phyloP scores from a whole-genome alignment of 2,113 vertebrate genomes.

The Pithys albifrons region DNA sequence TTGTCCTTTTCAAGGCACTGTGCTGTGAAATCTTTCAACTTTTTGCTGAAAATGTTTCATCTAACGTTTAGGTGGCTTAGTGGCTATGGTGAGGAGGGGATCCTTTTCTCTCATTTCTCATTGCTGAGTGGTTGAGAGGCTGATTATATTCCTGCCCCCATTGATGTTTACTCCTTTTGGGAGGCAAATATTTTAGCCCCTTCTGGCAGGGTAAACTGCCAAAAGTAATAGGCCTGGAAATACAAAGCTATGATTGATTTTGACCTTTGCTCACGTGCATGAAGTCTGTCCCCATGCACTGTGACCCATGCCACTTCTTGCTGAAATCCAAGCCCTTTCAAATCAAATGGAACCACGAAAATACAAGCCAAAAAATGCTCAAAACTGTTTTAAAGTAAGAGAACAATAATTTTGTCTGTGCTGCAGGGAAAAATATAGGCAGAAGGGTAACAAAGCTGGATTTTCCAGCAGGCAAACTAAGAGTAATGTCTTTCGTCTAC shows the following conservation, averaged over 20 bases:
- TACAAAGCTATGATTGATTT: conserved; percentile 62
- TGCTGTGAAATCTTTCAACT: conserved; percentile 25
- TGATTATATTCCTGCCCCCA: background rate
- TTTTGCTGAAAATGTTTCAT: background rate
- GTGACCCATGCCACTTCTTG: conserved; percentile 38
- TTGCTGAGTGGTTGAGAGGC: background rate
- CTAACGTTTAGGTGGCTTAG: background rate
- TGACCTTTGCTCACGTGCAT: conserved; percentile 58
- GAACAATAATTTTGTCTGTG: background rate
- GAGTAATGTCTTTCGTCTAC: background rate
- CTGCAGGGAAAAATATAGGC: background rate
- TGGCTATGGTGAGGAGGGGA: background rate
- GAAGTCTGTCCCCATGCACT: conserved; percentile 50
- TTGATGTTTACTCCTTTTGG: conserved; percentile 46
- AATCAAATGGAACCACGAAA: background rate
- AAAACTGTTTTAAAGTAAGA: conserved; percentile 30
- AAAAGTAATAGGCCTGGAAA: conserved; percentile 50
- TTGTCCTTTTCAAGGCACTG: conserved; percentile 23
- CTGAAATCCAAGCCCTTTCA: conserved; percentile 37
- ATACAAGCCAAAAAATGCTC: background rate
- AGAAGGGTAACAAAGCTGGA: background rate
- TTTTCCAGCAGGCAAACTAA: background rate
- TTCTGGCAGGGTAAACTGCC: conserved; percentile 52
- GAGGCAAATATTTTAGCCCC: conserved; percentile 47
- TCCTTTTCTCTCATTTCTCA: background rate